Conservation (phyloP, 2,888 invertebrate genomes). For the Melipona bicolor region DNA sequence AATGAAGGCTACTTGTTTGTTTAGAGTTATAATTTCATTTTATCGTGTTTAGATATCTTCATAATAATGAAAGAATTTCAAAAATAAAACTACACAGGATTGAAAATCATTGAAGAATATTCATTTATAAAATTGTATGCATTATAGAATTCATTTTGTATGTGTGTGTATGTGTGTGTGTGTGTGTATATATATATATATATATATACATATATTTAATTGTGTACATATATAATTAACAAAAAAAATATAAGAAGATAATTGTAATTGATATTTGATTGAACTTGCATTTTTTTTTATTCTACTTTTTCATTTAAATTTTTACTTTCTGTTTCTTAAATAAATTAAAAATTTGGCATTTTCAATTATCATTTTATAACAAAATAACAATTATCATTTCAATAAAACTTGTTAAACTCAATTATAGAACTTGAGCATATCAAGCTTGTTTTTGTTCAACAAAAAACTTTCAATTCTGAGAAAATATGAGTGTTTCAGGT, state of each 20-base stretch:
- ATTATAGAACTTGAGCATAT: rapidly evolving
- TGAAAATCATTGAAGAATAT: slow-evolving; percentile 2
- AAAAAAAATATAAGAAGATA: neutral
- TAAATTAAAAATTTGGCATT: neutral
- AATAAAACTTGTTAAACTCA: neutral
- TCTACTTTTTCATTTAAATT: neutral
- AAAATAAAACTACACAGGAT: neutral
- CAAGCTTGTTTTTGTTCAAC: neutral
- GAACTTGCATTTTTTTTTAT: neutral
- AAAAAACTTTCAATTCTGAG: neutral
- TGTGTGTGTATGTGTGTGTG: neutral
- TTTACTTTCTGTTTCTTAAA: no score
- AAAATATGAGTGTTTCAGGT: neutral
- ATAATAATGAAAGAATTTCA: slow-evolving; percentile 28
- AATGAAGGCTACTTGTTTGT: neutral
- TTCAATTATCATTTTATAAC: neutral
- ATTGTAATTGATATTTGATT: neutral
- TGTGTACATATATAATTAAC: slow-evolving; percentile 10
- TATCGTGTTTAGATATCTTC: slow-evolving; percentile 30
- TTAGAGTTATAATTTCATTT: neutral
- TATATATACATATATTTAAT: slow-evolving; percentile 27
- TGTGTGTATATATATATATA: slow-evolving; percentile 20
- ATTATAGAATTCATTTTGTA: slow-evolving; percentile 33
- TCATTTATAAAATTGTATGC: slow-evolving; percentile 26
- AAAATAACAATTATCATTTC: neutral